phyloP scores from a whole-genome alignment of 37 sponge, comb jelly and placozoan genomes.

The Mnemiopsis leidyi region DNA sequence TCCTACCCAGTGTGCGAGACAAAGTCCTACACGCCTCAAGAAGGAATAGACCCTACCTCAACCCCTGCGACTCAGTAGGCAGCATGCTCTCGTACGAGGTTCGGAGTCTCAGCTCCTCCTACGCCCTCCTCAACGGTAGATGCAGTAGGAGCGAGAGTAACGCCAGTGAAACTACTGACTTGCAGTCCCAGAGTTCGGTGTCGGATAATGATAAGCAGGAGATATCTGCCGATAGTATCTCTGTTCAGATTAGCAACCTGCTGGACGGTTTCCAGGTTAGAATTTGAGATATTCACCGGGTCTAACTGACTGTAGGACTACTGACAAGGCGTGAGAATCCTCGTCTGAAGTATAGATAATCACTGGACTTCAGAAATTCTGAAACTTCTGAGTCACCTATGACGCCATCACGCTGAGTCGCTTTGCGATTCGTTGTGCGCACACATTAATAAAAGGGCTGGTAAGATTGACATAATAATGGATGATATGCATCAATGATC shows the following conservation, averaged over 20 bases:
- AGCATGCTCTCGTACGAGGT: constrained; percentile 65
- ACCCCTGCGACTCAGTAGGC: constrained; percentile 9
- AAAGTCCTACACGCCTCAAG: not conserved
- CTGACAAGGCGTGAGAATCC: too few species aligned
- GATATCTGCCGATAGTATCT: constrained; percentile 9
- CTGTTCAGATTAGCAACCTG: not conserved
- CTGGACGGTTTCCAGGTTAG: constrained; percentile 50
- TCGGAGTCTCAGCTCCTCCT: constrained; percentile 19
- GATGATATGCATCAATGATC: too few species aligned
- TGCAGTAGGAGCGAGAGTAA: constrained; percentile 56
- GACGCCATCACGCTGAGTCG: too few species aligned
- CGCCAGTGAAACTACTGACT: constrained; percentile 19
- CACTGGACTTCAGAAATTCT: too few species aligned
- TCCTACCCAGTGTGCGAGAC: constrained; percentile 45
- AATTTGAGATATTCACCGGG: not conserved
- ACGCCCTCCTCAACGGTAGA: not conserved
- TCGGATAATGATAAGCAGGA: not conserved
- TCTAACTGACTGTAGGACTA: not conserved
- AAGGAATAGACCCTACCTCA: constrained; percentile 38
- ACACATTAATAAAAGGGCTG: too few species aligned
- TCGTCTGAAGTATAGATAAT: too few species aligned
- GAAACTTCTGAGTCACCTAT: too few species aligned
- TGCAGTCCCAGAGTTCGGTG: not conserved
- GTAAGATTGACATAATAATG: too few species aligned
- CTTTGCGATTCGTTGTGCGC: too few species aligned